phyloP scores from a whole-genome alignment of 2,888 invertebrate species.

The Apodemia duryi region DNA sequence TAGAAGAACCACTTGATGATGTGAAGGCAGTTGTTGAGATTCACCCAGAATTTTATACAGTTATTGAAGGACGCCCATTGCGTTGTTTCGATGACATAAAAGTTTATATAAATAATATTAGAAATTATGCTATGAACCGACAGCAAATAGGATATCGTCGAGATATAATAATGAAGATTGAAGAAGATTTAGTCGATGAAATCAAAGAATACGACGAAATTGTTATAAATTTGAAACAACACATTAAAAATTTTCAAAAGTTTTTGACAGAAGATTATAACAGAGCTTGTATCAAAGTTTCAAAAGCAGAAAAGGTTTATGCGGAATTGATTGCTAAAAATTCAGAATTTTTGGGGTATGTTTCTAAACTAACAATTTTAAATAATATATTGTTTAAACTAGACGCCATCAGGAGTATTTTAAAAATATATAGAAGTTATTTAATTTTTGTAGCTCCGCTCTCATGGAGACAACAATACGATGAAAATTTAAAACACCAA shows the following conservation, averaged over 20 bases:
- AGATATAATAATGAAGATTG: slow-evolving; percentile 62
- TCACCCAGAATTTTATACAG: slow-evolving; percentile 82
- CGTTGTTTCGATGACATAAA: slow-evolving; percentile 78
- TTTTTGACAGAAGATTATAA: slow-evolving; percentile 72
- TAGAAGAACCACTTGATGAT: slow-evolving; percentile 75
- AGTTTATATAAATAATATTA: slow-evolving; percentile 77
- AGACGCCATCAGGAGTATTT: slow-evolving; percentile 58
- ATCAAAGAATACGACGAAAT: slow-evolving; percentile 49
- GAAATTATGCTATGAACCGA: slow-evolving; percentile 68
- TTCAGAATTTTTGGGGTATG: slow-evolving; percentile 55
- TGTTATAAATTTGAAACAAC: slow-evolving; percentile 51
- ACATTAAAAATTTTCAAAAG: slow-evolving; percentile 64
- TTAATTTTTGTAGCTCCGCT: slow-evolving; percentile 65
- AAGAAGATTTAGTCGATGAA: slow-evolving; percentile 55
- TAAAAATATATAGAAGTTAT: slow-evolving; percentile 63
- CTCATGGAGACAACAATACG: slow-evolving; percentile 60
- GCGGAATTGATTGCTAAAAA: slow-evolving; percentile 53
- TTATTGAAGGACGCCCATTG: slow-evolving; percentile 80
- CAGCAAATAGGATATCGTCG: slow-evolving; percentile 70
- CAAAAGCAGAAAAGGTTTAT: slow-evolving; percentile 54
- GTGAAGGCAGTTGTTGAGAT: slow-evolving; percentile 81
- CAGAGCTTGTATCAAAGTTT: slow-evolving; percentile 55
- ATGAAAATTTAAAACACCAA: slow-evolving; percentile 54
- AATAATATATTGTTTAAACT: slow-evolving; percentile 67
- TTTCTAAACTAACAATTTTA: slow-evolving; percentile 52